These are phyloP conservation scores for Peromyscus nudipes DNA, from an alignment of 2,797 vertebrate species.

Conservation along the genomic window DNA sequence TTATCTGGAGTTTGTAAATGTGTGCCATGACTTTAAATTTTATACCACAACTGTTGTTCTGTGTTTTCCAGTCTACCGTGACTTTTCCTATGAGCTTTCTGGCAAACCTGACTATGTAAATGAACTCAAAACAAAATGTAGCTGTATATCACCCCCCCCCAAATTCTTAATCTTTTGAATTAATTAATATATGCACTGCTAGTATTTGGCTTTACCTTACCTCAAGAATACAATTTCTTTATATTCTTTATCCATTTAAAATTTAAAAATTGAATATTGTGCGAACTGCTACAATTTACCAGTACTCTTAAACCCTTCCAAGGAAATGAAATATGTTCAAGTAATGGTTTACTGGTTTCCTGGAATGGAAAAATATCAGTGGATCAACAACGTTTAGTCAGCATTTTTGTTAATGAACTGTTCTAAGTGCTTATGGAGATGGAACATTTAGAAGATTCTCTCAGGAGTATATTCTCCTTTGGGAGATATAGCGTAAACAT, in stretches of 20 bases:
- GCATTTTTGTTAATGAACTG: not conserved
- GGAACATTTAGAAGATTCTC: conserved; percentile 55
- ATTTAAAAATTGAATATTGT: not conserved
- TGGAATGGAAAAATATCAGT: conserved; percentile 9
- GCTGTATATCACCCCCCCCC: conserved; percentile 16
- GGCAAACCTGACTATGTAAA: conserved; percentile 32
- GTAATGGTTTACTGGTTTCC: not conserved
- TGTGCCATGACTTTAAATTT: conserved; percentile 52
- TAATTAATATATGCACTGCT: not conserved
- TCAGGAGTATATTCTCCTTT: conserved; percentile 19
- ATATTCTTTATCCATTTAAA: conserved; percentile 34
- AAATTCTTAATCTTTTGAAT: conserved; percentile 4
- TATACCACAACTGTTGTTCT: conserved; percentile 6
- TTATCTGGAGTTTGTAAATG: conserved; percentile 1
- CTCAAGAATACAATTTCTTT: not conserved
- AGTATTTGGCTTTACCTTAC: conserved; percentile 27
- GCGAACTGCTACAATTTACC: not conserved
- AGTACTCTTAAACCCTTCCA: not conserved
- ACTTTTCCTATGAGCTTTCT: conserved; percentile 37
- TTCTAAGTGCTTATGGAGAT: not conserved
- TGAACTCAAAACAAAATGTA: conserved; percentile 14
- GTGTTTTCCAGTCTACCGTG: conserved; percentile 31
- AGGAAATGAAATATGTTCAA: conserved; percentile 24
- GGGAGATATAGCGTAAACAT: conserved; percentile 19
- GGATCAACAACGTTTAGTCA: not conserved